Base-by-base conservation (phyloP, 1,140 invertebrate species). In the Conus ventricosus region DNA sequence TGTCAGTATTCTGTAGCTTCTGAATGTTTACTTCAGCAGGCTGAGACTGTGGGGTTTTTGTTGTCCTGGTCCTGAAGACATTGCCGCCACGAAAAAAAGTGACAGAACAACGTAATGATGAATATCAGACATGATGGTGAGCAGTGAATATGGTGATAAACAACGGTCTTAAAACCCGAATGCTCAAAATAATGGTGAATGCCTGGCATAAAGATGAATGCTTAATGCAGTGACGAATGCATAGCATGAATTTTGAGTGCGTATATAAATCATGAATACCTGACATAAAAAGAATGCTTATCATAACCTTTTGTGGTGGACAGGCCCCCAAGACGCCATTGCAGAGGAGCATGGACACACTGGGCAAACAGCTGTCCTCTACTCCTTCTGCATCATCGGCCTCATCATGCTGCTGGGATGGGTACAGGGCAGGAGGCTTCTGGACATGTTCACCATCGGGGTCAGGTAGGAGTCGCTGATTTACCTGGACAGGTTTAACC, bases 361-460 rank as follows among this genome's bases (percentile, higher is more conserved):
- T 99, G 11, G 99, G 99, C 0, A 97, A 98, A 71, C 99, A 99
- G 94, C 95, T 99, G 88, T 99, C 99, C 0, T 99, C 93, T 99
- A 99, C 95, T 99, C 99, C 0, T 99, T 99, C 95, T 97, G 97
- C 90, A 99, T 99, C 91, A 99, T 99, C 93, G 98, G 97, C 20
- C 78, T 95, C 17, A 97, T 99, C 84, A 99, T 99, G 97, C 93
- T 99, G 3, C 95, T 99, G 51, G 99, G 99, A 5, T 99, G 98
- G 97, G 95, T 99, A 55, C 99, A 99, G 96, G 98, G 98, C 1
- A 94, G 96, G 87, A 95, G 95, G 23, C 90, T 96, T 5, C 96
- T 99, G 63, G 99, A 99, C 94, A 99, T 99, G 98, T 99, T 99
- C 94, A 99, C 99, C n/a, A 99, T 99, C 91, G 97, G 99, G 80